Conservation (phyloP, 2,113 vertebrate species). For the Neogale vison region DNA sequence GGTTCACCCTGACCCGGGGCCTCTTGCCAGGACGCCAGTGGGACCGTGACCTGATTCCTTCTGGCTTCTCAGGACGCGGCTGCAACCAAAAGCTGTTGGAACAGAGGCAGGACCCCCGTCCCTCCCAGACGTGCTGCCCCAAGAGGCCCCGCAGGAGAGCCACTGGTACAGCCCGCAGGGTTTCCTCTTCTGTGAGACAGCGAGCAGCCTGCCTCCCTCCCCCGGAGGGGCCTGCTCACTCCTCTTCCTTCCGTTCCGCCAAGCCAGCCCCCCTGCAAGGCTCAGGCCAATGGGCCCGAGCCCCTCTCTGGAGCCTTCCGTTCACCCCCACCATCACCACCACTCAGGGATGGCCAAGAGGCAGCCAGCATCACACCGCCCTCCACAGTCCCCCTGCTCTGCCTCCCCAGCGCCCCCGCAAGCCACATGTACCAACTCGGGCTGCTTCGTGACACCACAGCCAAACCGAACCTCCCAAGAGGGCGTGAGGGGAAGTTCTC, state of each 20-base stretch:
- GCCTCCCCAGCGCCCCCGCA: background rate
- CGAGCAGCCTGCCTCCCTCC: background rate
- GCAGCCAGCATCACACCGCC: background rate
- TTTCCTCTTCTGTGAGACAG: no score
- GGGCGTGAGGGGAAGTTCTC: background rate
- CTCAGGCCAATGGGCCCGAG: background rate
- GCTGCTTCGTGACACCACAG: no score
- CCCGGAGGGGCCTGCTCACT: background rate
- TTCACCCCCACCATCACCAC: background rate
- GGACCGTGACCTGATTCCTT: background rate
- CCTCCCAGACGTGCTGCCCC: background rate
- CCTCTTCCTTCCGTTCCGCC: background rate
- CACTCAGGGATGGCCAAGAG: no score
- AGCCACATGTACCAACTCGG: rapidly evolving
- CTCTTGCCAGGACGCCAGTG: background rate
- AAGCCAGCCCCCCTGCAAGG: background rate
- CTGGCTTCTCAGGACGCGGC: background rate
- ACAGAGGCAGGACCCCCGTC: background rate
- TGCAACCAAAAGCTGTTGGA: no score
- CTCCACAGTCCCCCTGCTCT: rapidly evolving
- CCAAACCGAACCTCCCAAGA: background rate
- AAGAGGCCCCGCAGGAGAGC: rapidly evolving
- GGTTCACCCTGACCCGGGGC: background rate
- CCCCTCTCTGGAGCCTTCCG: background rate
- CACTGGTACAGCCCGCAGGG: rapidly evolving